A percentile compares a stretch with the other conserved stretches of the same genome.
Conservation (phyloP, 2,888 invertebrate species). For the Ormyrus labotus region DNA sequence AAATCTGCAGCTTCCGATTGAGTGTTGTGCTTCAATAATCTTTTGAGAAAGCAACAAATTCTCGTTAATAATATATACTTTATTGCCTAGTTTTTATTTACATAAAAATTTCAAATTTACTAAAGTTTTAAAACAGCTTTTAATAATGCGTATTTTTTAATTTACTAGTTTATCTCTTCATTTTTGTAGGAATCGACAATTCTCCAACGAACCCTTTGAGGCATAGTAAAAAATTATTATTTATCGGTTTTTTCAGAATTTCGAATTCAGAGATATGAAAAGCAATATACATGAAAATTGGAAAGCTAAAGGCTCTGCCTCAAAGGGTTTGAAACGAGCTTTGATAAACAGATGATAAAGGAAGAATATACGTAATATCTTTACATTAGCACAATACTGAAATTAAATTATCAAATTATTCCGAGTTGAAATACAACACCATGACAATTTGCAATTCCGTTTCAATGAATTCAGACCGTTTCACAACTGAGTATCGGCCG, state of each 20-base stretch:
- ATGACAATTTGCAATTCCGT: slow-evolving; percentile 64
- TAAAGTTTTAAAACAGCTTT: neutral
- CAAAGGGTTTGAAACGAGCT: slow-evolving; percentile 17
- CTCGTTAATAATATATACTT: no score
- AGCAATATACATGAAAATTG: slow-evolving; percentile 7
- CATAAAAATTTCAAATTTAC: neutral
- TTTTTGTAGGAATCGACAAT: slow-evolving; percentile 29
- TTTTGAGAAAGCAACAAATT: no score
- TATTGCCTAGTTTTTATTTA: no score
- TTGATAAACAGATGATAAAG: neutral
- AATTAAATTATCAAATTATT: slow-evolving; percentile 7
- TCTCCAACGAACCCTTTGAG: slow-evolving; percentile 1
- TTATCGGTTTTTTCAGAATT: neutral
- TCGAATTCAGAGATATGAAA: neutral
- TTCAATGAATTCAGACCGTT: slow-evolving; percentile 75
- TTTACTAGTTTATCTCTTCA: slow-evolving; percentile 2
- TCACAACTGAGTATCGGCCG: slow-evolving; percentile 86
- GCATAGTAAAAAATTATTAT: neutral
- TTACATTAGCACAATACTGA: neutral
- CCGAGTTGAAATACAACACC: slow-evolving; percentile 26
- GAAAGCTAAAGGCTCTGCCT: neutral
- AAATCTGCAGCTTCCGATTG: no score
- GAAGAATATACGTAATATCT: slow-evolving; percentile 2
- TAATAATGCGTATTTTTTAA: neutral
- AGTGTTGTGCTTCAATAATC: no score